These are phyloP conservation scores for Nebria brevicollis DNA, from an alignment of 2,888 invertebrate genomes.

Conservation along the genomic window DNA sequence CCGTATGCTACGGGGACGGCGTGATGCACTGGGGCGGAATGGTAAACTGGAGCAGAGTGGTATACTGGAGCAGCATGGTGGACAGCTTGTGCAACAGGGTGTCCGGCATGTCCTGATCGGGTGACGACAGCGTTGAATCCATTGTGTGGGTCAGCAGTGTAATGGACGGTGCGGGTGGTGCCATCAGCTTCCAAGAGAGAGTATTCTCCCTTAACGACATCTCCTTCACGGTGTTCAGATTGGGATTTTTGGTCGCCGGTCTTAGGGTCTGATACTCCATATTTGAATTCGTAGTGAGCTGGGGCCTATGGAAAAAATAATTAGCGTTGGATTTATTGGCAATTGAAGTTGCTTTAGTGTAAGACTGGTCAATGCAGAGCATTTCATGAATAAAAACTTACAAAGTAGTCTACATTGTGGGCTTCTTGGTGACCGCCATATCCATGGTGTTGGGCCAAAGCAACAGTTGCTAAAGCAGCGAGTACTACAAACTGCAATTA, in stretches of 20 bases:
- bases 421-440: background rate
- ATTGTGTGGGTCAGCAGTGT: constrained; percentile 39
- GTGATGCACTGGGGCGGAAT: constrained; percentile 5
- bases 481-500: background rate
- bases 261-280: constrained; percentile 36
- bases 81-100: constrained; percentile 20
- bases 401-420: background rate
- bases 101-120: constrained; percentile 27
- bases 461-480: background rate
- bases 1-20: background rate
- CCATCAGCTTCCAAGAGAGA: constrained; percentile 36
- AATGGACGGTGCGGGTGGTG: constrained; percentile 33
- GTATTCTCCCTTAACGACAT: constrained; percentile 38
- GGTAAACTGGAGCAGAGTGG: background rate
- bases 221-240: constrained; percentile 33
- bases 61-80: constrained; percentile 11
- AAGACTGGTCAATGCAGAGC: background rate
- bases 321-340: background rate
- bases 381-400: background rate
- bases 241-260: constrained; percentile 39
- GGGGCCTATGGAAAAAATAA: constrained; percentile 4
- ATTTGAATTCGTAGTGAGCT: constrained; percentile 36
- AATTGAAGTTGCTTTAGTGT: background rate
- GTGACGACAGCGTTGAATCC: constrained; percentile 40
- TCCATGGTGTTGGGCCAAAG: background rate